Conservation (phyloP, 2,113 vertebrate species). For the Rhabdomys dilectus region DNA sequence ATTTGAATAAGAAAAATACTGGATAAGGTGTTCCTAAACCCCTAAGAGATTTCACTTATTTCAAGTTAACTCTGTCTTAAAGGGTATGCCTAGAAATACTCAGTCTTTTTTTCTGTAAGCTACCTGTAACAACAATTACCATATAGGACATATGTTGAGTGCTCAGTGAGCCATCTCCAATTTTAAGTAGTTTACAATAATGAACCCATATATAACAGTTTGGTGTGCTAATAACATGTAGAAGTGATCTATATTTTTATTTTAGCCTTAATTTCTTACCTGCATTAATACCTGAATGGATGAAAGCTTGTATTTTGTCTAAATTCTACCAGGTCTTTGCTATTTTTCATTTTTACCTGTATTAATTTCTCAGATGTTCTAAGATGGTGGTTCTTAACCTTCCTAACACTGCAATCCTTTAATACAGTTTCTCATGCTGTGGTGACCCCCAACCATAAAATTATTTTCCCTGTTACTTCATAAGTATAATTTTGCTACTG, state of each 20-base stretch:
- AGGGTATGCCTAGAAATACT: not conserved
- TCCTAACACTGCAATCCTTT: not conserved
- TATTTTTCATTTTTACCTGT: slow-evolving; percentile 26
- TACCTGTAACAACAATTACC: not conserved
- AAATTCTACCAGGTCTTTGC: not conserved
- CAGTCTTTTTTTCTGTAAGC: not conserved
- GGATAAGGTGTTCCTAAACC: slow-evolving; percentile 9
- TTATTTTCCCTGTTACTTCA: not conserved
- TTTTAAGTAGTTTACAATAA: slow-evolving; percentile 40
- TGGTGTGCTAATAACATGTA: not conserved
- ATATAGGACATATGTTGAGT: not conserved
- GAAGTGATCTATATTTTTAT: slow-evolving; percentile 36
- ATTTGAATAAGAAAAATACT: slow-evolving; percentile 39
- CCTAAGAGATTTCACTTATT: slow-evolving; percentile 9
- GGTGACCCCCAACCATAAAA: not conserved
- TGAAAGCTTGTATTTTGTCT: slow-evolving; percentile 44
- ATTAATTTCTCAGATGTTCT: not conserved
- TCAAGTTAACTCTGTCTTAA: not conserved
- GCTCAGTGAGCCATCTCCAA: not conserved
- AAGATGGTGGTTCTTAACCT: not conserved
- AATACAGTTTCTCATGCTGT: not conserved
- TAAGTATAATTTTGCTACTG: not conserved
- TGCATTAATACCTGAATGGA: slow-evolving; percentile 21
- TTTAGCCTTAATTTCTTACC: not conserved
- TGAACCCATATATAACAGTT: not conserved